Conservation (phyloP, 2,888 invertebrate species). For the Drosophila anomelani region DNA sequence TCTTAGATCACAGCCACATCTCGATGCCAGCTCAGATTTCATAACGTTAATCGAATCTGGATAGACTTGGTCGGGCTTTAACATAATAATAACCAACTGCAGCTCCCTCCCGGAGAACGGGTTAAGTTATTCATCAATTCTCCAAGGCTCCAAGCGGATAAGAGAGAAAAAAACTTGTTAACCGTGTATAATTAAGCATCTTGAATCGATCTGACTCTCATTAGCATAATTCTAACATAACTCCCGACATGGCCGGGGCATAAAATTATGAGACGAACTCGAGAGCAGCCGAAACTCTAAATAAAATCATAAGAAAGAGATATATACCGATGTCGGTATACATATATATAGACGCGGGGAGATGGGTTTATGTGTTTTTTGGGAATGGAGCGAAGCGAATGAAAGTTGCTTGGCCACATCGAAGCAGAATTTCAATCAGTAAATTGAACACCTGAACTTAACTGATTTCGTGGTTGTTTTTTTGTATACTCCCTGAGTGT, state of each 20-base stretch:
- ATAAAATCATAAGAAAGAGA: conserved; percentile 27
- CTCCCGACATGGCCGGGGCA: conserved; percentile 58
- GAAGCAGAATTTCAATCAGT: conserved; percentile 78
- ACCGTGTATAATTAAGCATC: conserved; percentile 64
- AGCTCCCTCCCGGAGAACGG: conserved; percentile 22
- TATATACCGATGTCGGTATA: background rate
- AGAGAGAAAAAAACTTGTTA: conserved; percentile 34
- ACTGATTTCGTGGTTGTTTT: conserved; percentile 72
- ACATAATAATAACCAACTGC: conserved; percentile 30
- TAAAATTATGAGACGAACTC: conserved; percentile 53
- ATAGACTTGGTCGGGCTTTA: conserved; percentile 12
- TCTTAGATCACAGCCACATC: background rate
- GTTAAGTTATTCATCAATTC: conserved; percentile 49
- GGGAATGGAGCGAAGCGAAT: conserved; percentile 51
- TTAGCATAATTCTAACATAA: conserved; percentile 78
- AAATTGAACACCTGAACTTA: conserved; percentile 81
- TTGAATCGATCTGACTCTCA: conserved; percentile 52
- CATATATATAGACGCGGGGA: background rate
- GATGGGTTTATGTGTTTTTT: background rate
- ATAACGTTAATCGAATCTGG: conserved; percentile 43
- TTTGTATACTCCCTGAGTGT: conserved; percentile 10
- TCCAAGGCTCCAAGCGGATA: conserved; percentile 21
- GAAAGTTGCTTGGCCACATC: conserved; percentile 73
- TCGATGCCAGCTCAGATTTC: conserved; percentile 35
- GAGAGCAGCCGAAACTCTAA: conserved; percentile 31